Evolutionary conservation across 2,888 invertebrate species (phyloP).

Genomic region (Himalopsyche tibetana): DNA sequence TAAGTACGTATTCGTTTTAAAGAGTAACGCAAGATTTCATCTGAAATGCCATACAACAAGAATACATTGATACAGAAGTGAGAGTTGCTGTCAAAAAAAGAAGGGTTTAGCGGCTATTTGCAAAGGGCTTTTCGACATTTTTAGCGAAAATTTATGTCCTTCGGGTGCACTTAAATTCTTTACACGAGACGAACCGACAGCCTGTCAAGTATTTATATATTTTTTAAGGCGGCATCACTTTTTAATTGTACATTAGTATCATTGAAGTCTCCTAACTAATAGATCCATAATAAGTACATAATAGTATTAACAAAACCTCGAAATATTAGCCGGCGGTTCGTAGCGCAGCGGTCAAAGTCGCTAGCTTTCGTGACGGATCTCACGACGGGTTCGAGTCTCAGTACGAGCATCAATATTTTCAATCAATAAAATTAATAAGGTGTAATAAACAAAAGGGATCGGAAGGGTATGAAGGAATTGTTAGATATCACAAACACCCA

Average conservation of each 20-base stretch:
- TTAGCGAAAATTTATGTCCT: background rate
- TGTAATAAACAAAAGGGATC: too few relatives aligned
- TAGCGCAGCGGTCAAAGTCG: too few relatives aligned
- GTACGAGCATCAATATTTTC: too few relatives aligned
- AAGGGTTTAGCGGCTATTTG: background rate
- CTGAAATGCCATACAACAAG: background rate
- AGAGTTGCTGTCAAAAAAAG: background rate
- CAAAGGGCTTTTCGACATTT: constrained; percentile 33
- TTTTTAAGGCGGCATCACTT: background rate
- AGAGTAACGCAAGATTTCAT: constrained; percentile 5
- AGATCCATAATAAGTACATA: too few relatives aligned
- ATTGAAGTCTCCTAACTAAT: too few relatives aligned
- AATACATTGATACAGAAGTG: constrained; percentile 13
- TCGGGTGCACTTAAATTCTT: background rate
- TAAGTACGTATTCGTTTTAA: constrained; percentile 1
- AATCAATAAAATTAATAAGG: too few relatives aligned
- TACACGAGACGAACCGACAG: background rate
- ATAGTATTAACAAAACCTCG: too few relatives aligned
- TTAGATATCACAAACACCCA: too few relatives aligned
- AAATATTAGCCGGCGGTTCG: too few relatives aligned
- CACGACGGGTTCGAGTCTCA: too few relatives aligned
- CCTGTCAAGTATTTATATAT: background rate
- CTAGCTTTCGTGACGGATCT: too few relatives aligned
- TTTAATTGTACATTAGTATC: background rate
- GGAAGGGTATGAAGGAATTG: too few relatives aligned